These are phyloP conservation scores for Megalonaias nervosa DNA, from an alignment of 1,140 invertebrate species.

Conservation along the genomic window DNA sequence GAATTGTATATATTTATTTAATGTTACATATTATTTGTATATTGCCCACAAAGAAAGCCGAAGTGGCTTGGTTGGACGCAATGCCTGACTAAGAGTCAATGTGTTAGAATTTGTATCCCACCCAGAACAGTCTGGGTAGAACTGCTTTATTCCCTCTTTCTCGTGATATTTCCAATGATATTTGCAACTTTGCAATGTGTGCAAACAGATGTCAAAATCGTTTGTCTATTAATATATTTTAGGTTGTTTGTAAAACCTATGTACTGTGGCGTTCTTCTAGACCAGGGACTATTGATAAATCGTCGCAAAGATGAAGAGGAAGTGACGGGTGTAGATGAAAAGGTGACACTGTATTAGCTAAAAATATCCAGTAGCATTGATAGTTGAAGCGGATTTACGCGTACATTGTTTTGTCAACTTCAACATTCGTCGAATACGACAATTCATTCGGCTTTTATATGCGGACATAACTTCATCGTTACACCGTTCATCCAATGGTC, in stretches of 20 bases:
- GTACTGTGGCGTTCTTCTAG: constrained; percentile 93
- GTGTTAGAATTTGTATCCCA: background rate
- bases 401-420: background rate
- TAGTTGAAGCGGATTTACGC: background rate
- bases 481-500: no score
- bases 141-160: background rate
- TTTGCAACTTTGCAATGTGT: background rate
- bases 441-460: background rate
- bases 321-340: constrained; percentile 27
- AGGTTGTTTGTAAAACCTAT: constrained; percentile 92
- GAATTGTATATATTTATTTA: no score
- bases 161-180: background rate
- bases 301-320: constrained; percentile 89
- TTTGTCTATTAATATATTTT: constrained; percentile 5
- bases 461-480: background rate
- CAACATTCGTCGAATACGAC: no score
- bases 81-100: background rate
- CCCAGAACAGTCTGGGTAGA: background rate
- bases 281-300: constrained; percentile 96
- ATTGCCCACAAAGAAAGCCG: no score
- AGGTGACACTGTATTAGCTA: constrained; percentile 9
- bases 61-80: no score
- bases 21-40: no score
- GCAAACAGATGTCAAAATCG: background rate
- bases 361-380: background rate